A percentile compares a stretch with the other conserved stretches of the same genome.
Conservation (phyloP, 2,888 invertebrate species). For the Lasioglossum marginatum region DNA sequence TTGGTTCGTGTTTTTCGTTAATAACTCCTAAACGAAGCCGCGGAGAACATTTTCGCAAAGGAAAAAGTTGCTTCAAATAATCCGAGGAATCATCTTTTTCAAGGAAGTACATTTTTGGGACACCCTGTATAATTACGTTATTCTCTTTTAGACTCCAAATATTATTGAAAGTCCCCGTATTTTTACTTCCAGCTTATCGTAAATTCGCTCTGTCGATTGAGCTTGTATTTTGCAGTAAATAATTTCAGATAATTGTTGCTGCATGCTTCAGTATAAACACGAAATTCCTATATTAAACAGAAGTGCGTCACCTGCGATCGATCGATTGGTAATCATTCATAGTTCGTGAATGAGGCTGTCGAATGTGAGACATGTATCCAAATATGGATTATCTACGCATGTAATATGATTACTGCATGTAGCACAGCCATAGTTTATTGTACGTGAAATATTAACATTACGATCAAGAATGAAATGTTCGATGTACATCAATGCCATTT, state of each 20-base stretch:
- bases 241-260: neutral
- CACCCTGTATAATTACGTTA: no score
- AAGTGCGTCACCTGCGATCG: neutral
- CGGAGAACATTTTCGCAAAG: no score
- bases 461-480: neutral
- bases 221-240: neutral
- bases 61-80: no score
- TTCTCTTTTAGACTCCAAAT: no score
- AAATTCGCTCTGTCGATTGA: neutral
- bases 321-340: conserved; percentile 21
- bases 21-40: no score
- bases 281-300: neutral
- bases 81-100: no score
- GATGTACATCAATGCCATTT: neutral
- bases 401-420: conserved; percentile 4
- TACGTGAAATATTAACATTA: neutral
- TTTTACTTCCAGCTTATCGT: no score
- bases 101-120: no score
- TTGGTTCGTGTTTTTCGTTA: no score
- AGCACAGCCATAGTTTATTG: neutral
- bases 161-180: no score
- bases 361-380: conserved; percentile 15
- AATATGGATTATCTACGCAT: conserved; percentile 1
- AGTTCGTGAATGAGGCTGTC: conserved; percentile 26
- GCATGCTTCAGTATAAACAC: no score